Base-by-base conservation (phyloP, 2,113 vertebrate species). In the Tachysurus fulvidraco region DNA sequence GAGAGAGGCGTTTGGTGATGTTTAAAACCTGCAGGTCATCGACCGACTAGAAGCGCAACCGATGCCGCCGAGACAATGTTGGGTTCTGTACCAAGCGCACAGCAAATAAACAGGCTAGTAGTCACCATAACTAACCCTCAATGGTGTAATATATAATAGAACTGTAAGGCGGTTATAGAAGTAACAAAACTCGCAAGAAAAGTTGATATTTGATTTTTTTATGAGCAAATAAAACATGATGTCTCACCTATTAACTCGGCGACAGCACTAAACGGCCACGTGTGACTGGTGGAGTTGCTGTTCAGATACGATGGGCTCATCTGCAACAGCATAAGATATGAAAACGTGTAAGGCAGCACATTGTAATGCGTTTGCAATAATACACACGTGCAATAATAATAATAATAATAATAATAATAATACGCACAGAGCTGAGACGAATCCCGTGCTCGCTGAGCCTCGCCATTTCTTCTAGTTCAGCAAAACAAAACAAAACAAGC, bases 211-310 rank as follows among this genome's bases (percentile, higher is more conserved):
- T 77, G 46, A n/a, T 0, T 52, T 36, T 36, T 36, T 77, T 16
- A 23, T n/a, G 11, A 76, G 12, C 30, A 82, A 44, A 62, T 1
- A 3, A 50, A 64, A n/a, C 2, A 8, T 1, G 25, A n/a, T 17
- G 25, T 30, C 89, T 90, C 86, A 95, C 94, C 95, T 90, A 94
- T 91, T 36, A 95, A 59, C 82, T 95, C 94, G 0, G 96, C 95
- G 90, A 96, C 92, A 2, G 96, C 96, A 91, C 96, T 95, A 94
- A 96, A 96, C 54, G 96, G 95, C 94, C 96, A 95, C 60, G 94
- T 95, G 59, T 95, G 95, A 93, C 94, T 96, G 55, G 94, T 94
- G 41, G 95, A 95, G 94, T 96, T 96, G 90, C 95, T 96, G 93
- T 94, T 94, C 86, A 95, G 93, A 89, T 93, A 96, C 87, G 94